A percentile compares a stretch with the other conserved stretches of the same genome.
phyloP scores from a whole-genome alignment of 2,113 vertebrate genomes.

The Dasyprocta punctata region DNA sequence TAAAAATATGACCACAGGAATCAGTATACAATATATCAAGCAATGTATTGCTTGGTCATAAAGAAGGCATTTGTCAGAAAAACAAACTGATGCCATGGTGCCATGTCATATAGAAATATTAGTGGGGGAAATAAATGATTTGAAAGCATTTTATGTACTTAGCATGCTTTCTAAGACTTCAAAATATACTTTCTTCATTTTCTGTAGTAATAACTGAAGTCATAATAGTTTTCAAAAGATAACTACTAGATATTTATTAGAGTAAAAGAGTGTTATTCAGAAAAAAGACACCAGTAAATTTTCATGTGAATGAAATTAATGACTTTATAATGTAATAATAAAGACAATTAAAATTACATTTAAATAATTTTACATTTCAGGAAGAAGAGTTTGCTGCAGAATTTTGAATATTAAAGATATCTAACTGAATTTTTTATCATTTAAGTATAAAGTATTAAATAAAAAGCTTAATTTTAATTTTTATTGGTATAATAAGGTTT shows the following conservation, averaged over 20 bases:
- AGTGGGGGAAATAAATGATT: background rate
- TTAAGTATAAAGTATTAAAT: background rate
- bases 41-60: background rate
- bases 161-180: background rate
- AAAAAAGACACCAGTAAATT: background rate
- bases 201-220: background rate
- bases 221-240: background rate
- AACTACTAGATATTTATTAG: background rate
- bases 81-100: background rate
- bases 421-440: background rate
- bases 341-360: background rate
- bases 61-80: background rate
- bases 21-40: background rate
- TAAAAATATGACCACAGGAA: background rate
- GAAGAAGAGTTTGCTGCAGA: background rate
- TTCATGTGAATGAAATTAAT: background rate
- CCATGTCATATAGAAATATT: slow-evolving; percentile 5
- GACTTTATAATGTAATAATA: background rate
- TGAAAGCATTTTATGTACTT: background rate
- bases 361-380: background rate
- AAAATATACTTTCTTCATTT: background rate
- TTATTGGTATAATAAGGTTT: background rate
- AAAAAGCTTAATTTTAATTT: background rate
- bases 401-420: background rate
- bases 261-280: background rate